A percentile compares a stretch with the other conserved stretches of the same genome.
Evolutionary conservation across 2,113 vertebrate genomes (phyloP).

Genomic region (Tupaia chinensis): DNA sequence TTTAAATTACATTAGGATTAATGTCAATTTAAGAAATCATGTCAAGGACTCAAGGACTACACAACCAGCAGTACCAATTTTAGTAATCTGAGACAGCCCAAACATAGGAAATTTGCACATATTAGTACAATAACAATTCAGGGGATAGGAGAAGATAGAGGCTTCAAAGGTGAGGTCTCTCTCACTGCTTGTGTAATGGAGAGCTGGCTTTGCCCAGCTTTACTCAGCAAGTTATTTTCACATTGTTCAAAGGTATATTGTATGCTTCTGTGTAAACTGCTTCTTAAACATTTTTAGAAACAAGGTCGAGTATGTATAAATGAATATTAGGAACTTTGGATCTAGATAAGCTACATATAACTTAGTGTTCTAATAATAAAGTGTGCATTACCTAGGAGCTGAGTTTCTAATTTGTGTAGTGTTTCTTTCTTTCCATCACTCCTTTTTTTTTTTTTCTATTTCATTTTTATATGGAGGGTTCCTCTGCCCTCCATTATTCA

Average conservation of each 20-base stretch:
- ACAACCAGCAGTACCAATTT: background rate
- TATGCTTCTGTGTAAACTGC: background rate
- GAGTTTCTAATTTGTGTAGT: slow-evolving; percentile 22
- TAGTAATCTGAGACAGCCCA: background rate
- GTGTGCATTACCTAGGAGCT: background rate
- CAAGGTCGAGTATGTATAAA: background rate
- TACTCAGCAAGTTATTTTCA: slow-evolving; percentile 15
- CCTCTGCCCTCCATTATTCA: background rate
- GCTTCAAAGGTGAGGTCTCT: background rate
- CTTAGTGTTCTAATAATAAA: background rate
- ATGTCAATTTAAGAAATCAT: slow-evolving; percentile 9
- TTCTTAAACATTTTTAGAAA: slow-evolving; percentile 21
- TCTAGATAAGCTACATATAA: background rate
- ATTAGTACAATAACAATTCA: background rate
- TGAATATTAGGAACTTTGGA: slow-evolving; percentile 3
- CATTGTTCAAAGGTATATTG: background rate
- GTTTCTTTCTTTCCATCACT: background rate
- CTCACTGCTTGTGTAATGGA: background rate
- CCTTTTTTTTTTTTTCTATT: background rate
- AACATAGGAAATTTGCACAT: background rate
- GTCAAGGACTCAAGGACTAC: background rate
- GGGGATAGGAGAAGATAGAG: background rate
- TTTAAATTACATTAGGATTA: slow-evolving; percentile 40
- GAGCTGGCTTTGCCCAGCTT: background rate
- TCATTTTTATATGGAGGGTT: background rate